phyloP scores from a whole-genome alignment of 2,797 vertebrate species.

The Leuciscus waleckii region DNA sequence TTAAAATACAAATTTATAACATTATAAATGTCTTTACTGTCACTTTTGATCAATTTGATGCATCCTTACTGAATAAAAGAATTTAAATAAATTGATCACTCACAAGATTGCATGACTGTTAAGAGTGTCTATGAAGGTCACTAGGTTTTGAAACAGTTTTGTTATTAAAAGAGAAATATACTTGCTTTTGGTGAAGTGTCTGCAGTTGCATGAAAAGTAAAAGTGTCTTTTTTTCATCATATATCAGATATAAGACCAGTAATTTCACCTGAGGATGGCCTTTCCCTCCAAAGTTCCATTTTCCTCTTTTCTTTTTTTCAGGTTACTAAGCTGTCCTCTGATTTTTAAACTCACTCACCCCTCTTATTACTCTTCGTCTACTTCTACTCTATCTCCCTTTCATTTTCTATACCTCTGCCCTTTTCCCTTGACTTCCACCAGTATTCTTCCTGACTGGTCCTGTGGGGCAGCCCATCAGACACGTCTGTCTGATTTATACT shows the following conservation, averaged over 20 bases:
- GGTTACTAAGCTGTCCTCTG: constrained; percentile 23
- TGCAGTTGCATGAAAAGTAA: neutral
- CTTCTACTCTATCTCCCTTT: constrained; percentile 52
- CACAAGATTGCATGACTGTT: neutral
- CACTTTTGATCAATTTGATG: neutral
- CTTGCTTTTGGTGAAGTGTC: neutral
- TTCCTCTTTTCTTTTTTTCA: neutral
- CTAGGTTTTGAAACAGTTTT: neutral
- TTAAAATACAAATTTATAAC: neutral
- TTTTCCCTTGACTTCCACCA: constrained; percentile 1
- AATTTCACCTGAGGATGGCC: neutral
- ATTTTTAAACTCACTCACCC: constrained; percentile 12
- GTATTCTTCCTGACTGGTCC: constrained; percentile 3
- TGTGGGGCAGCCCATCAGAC: constrained; percentile 24
- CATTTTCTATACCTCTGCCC: constrained; percentile 48
- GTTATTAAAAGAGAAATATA: neutral
- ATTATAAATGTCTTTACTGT: neutral
- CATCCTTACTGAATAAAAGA: neutral
- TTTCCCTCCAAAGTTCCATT: neutral
- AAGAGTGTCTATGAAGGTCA: neutral
- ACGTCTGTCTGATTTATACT: constrained; percentile 39
- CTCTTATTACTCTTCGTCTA: constrained; percentile 66
- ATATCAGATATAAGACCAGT: neutral
- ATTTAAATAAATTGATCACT: neutral
- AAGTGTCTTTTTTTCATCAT: neutral